phyloP scores from a whole-genome alignment of 2,797 vertebrate genomes.

The Sus cebifrons region DNA sequence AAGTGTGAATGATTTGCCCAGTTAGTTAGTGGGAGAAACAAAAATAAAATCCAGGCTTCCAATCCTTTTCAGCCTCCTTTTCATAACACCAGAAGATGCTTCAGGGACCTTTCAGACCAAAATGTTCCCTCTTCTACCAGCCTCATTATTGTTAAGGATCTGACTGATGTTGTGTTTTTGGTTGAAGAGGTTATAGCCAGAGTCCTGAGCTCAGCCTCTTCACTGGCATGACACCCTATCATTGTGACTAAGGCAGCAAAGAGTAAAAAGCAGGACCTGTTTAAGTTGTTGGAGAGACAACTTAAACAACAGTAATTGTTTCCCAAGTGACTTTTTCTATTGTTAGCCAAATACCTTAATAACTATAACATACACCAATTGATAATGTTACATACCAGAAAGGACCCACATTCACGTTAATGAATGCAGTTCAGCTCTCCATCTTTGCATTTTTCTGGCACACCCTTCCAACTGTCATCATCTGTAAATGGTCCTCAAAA shows the following conservation, averaged over 20 bases:
- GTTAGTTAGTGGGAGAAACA: neutral
- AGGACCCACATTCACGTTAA: neutral
- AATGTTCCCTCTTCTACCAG: neutral
- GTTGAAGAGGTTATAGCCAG: neutral
- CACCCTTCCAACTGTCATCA: neutral
- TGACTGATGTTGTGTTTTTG: neutral
- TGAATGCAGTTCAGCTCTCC: neutral
- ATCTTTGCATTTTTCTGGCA: neutral
- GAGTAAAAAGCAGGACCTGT: neutral
- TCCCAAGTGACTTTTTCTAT: neutral
- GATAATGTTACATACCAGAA: neutral
- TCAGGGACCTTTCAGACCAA: neutral
- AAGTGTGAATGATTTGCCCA: neutral
- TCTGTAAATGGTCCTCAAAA: neutral
- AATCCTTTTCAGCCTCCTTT: neutral
- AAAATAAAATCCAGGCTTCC: neutral
- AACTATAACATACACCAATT: neutral
- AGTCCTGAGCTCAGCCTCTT: neutral
- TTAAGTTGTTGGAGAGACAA: neutral
- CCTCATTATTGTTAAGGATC: neutral
- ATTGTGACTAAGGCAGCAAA: neutral
- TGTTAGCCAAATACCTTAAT: neutral
- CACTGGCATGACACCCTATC: neutral
- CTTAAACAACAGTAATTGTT: neutral
- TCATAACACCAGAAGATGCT: neutral